These are phyloP conservation scores for Andrena cerasifolii DNA, from an alignment of 1,140 invertebrate genomes.

Conservation along the genomic window DNA sequence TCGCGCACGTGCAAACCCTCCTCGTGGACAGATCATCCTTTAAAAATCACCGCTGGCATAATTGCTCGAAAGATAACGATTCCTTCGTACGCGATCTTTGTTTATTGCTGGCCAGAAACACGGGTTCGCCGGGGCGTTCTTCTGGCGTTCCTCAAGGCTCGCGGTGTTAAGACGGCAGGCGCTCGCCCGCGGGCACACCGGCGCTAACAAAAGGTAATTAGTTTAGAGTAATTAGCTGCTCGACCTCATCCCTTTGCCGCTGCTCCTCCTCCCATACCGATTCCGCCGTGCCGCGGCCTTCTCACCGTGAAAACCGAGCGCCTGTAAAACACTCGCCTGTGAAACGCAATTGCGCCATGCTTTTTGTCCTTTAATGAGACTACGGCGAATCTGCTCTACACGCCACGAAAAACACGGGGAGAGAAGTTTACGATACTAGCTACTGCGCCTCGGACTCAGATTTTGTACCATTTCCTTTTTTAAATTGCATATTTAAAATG, in stretches of 20 bases:
- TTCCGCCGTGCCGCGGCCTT: conserved; percentile 26
- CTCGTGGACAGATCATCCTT: background rate
- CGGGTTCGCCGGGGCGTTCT: background rate
- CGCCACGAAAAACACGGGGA: too few relatives aligned
- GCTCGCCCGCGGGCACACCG: conserved; percentile 7
- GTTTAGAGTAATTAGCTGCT: conserved; percentile 77
- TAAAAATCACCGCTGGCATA: background rate
- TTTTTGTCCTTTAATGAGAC: conserved; percentile 26
- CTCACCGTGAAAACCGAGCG: conserved; percentile 35
- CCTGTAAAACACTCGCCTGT: conserved; percentile 25
- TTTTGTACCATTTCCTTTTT: too few relatives aligned
- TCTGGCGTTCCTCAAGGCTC: conserved; percentile 13
- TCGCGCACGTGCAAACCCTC: too few relatives aligned
- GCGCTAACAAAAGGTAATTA: conserved; percentile 76
- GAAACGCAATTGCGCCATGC: conserved; percentile 63
- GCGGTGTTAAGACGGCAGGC: background rate
- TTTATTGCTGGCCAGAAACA: conserved; percentile 23
- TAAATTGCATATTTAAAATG: too few relatives aligned
- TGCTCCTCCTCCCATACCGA: conserved; percentile 9
- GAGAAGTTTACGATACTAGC: too few relatives aligned
- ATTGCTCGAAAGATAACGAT: conserved; percentile 14
- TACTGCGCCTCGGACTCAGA: too few relatives aligned
- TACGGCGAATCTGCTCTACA: background rate
- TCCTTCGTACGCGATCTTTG: background rate
- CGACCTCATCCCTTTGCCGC: background rate